Evolutionary conservation across 2,113 vertebrate species (phyloP).

Genomic region (Callipepla squamata): DNA sequence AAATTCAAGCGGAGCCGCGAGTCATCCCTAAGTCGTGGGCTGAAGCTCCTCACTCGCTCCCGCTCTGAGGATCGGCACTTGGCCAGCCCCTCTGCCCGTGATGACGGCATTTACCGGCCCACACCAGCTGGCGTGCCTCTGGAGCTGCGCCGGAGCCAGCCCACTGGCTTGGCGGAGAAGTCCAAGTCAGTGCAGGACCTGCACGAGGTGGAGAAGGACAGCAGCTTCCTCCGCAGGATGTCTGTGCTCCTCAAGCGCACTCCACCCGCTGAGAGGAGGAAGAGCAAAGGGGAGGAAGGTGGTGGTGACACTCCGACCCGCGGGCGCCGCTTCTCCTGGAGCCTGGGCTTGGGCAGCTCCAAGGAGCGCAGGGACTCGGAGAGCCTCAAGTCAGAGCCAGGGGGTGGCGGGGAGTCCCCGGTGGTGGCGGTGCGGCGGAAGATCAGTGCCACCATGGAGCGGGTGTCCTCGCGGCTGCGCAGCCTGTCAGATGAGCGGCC

Average conservation of each 20-base stretch:
- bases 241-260: slow-evolving; percentile 84
- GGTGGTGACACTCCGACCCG: slow-evolving; percentile 68
- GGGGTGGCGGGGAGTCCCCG: slow-evolving; percentile 82
- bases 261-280: slow-evolving; percentile 85
- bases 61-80: slow-evolving; percentile 87
- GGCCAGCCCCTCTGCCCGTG: slow-evolving; percentile 51
- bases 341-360: slow-evolving; percentile 78
- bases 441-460: slow-evolving; percentile 92
- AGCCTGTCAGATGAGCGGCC: slow-evolving; percentile 73
- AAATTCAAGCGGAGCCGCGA: slow-evolving; percentile 92
- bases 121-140: slow-evolving; percentile 88
- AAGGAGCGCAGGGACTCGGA: slow-evolving; percentile 84
- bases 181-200: slow-evolving; percentile 96
- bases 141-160: slow-evolving; percentile 78
- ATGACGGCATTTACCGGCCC: slow-evolving; percentile 93
- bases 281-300: slow-evolving; percentile 79
- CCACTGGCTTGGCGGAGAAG: slow-evolving; percentile 82
- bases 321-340: slow-evolving; percentile 83
- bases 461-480: slow-evolving; percentile 89
- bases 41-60: slow-evolving; percentile 88
- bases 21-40: slow-evolving; percentile 87
- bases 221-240: slow-evolving; percentile 90
- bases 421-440: slow-evolving; percentile 87
- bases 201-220: slow-evolving; percentile 87
- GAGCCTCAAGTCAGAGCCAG: slow-evolving; percentile 77